Base-by-base conservation (phyloP, 2,888 invertebrate genomes). In the Tubulanus polymorphus region DNA sequence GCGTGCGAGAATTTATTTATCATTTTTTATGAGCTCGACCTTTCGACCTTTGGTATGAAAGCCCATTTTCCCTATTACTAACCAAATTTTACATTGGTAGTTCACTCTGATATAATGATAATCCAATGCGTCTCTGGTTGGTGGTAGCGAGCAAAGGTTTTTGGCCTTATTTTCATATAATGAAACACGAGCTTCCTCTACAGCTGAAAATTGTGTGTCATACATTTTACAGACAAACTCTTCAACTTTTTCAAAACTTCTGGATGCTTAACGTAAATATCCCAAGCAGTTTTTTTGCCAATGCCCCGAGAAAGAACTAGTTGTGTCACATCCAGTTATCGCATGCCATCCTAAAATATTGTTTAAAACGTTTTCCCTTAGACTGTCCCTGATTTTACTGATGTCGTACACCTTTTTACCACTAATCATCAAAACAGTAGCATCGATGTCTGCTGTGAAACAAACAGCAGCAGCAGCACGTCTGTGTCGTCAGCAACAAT, bases 11-110 rank as follows among this genome's bases (percentile, higher is more conserved):
- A n/a, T n/a, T n/a, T n/a, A n/a, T n/a, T n/a, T n/a, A n/a, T n/a
- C n/a, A n/a, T n/a, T n/a, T n/a, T n/a, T n/a, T n/a, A n/a, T n/a
- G n/a, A n/a, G n/a, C n/a, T n/a, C n/a, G n/a, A n/a, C n/a, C n/a
- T n/a, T n/a, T n/a, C n/a, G n/a, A n/a, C n/a, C n/a, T n/a, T n/a
- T n/a, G n/a, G n/a, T n/a, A n/a, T n/a, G n/a, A n/a, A n/a, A n/a
- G n/a, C n/a, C n/a, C n/a, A n/a, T n/a, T n/a, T n/a, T n/a, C 27
- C 41, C 28, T 23, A 48, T 48, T 26, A 48, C 18, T 15, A 58
- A 20, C 58, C 52, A 52, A 41, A 58, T 55, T n/a, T 57, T 53
- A 25, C 52, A 45, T 37, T 58, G 56, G 46, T 58, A 57, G 46
- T 58, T 53, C 10, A 48, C 57, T 18, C 53, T 29, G 25, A 15